Conservation (phyloP, 2,797 vertebrate genomes). For the Clarias platycephalus region DNA sequence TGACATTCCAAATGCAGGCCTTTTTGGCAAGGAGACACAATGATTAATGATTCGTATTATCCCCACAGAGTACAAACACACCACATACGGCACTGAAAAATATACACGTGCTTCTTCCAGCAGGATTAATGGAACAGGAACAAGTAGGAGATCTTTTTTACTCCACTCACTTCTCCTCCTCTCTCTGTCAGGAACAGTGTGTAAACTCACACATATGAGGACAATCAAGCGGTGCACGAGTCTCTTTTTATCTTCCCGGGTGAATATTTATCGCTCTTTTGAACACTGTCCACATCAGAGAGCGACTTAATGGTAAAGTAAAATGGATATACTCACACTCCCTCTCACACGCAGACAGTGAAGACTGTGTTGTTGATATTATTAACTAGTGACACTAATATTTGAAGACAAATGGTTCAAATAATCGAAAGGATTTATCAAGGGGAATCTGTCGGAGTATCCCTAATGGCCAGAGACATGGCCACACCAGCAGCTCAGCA, state of each 20-base stretch:
- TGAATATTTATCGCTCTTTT: conserved; percentile 54
- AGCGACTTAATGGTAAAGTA: conserved; percentile 4
- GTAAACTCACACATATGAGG: conserved; percentile 55
- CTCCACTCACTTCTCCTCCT: conserved; percentile 10
- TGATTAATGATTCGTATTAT: conserved; percentile 81
- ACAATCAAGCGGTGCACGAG: conserved; percentile 48
- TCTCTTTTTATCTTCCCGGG: conserved; percentile 50
- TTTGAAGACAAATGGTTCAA: background rate
- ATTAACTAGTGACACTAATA: background rate
- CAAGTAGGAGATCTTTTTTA: conserved; percentile 38
- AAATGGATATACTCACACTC: conserved; percentile 1
- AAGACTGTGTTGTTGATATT: background rate
- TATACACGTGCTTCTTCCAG: conserved; percentile 50
- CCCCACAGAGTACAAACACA: conserved; percentile 60
- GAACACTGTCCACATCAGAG: conserved; percentile 32
- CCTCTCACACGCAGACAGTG: background rate
- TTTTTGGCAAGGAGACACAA: conserved; percentile 61
- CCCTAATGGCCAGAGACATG: too few species aligned
- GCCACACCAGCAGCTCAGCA: background rate
- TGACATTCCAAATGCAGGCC: conserved; percentile 61
- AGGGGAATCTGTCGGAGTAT: background rate
- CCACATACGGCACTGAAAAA: conserved; percentile 52
- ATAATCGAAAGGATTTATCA: background rate
- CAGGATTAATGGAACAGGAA: conserved; percentile 44
- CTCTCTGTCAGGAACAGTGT: conserved; percentile 33